Conservation (phyloP, 2,113 vertebrate genomes). For the Capreolus pygargus region DNA sequence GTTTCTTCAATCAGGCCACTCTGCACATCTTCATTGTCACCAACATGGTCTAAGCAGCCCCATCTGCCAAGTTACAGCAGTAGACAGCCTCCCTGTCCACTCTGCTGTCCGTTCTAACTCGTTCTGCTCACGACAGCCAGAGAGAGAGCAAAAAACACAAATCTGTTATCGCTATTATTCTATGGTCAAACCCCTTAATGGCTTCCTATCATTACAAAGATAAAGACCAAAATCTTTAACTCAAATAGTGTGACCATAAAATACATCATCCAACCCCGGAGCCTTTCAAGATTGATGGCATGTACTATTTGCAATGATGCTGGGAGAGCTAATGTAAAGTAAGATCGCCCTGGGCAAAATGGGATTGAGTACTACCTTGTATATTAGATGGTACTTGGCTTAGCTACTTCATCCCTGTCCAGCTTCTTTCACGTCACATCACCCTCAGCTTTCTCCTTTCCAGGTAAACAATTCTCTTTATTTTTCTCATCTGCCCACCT, state of each 20-base stretch:
- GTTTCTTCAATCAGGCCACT: neutral
- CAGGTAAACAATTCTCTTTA: neutral
- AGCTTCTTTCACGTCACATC: neutral
- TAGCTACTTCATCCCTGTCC: neutral
- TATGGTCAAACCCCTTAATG: neutral
- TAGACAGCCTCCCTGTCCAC: accelerated
- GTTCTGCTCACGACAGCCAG: accelerated
- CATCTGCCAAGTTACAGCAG: accelerated
- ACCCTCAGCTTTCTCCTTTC: neutral
- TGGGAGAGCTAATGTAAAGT: neutral
- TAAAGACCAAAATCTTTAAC: neutral
- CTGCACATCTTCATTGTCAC: neutral
- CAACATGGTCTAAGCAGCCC: neutral
- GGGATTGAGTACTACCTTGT: neutral
- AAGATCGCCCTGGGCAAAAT: neutral
- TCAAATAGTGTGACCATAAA: neutral
- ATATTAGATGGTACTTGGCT: neutral
- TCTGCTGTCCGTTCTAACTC: neutral
- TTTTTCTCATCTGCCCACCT: neutral
- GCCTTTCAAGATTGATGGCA: neutral
- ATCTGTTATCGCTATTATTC: neutral
- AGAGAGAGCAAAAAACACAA: neutral
- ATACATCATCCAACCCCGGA: neutral
- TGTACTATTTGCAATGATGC: neutral
- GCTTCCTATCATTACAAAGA: neutral